Evolutionary conservation across 2,113 vertebrate species (phyloP).

Genomic region (Tetrao urogallus): DNA sequence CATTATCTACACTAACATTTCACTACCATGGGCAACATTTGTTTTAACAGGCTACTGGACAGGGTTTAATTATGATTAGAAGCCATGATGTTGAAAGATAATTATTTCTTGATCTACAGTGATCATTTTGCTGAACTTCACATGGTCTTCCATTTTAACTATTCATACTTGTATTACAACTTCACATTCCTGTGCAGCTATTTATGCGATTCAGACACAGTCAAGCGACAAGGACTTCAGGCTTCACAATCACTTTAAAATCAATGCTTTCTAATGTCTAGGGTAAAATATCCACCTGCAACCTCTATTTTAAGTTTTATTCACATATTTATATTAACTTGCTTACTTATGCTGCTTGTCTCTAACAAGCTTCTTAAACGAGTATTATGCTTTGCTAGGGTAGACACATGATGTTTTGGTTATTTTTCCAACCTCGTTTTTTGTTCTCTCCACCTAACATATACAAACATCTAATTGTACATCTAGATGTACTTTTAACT

Average conservation of each 20-base stretch:
- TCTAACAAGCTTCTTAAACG: neutral
- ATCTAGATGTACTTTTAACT: neutral
- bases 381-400: neutral
- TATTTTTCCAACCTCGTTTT: neutral
- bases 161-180: neutral
- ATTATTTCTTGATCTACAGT: slow-evolving; percentile 27
- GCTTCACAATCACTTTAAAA: neutral
- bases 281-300: neutral
- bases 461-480: neutral
- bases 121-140: neutral
- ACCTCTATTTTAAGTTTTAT: neutral
- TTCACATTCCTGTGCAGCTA: neutral
- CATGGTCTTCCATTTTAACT: neutral
- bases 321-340: neutral
- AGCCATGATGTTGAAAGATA: neutral
- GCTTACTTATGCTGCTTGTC: neutral
- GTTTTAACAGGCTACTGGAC: neutral
- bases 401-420: neutral
- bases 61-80: neutral
- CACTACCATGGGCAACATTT: neutral
- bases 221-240: neutral
- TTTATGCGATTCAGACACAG: slow-evolving; percentile 1
- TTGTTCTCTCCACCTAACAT: neutral
- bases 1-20: neutral
- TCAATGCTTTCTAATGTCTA: neutral